A percentile compares a stretch with the other conserved stretches of the same genome.
phyloP scores from a whole-genome alignment of 2,888 invertebrate genomes.

The Volucella zonaria region DNA sequence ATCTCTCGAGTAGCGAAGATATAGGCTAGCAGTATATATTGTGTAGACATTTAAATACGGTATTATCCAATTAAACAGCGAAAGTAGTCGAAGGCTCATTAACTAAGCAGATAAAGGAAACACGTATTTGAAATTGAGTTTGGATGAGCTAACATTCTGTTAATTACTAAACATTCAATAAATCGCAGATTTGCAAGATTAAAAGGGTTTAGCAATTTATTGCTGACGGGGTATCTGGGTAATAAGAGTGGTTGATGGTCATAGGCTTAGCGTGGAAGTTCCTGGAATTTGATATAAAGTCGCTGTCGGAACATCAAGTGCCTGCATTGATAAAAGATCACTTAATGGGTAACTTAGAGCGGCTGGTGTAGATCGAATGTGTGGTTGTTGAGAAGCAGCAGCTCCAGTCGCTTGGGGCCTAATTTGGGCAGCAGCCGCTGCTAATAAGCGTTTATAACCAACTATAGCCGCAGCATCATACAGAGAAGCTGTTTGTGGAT shows the following conservation, averaged over 20 bases:
- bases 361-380: constrained; percentile 83
- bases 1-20: too few species aligned
- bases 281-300: constrained; percentile 89
- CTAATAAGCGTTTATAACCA: constrained; percentile 82
- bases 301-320: constrained; percentile 85
- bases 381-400: constrained; percentile 81
- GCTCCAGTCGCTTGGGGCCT: constrained; percentile 79
- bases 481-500: constrained; percentile 83
- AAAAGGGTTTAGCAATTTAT: constrained; percentile 48
- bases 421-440: constrained; percentile 81
- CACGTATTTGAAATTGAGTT: too few species aligned
- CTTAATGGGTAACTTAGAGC: constrained; percentile 87
- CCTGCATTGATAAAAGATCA: constrained; percentile 88
- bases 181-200: background rate
- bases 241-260: constrained; percentile 84
- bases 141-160: too few species aligned
- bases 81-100: too few species aligned
- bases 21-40: too few species aligned
- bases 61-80: too few species aligned
- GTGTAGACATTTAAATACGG: too few species aligned
- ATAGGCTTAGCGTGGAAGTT: constrained; percentile 87
- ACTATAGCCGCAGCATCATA: constrained; percentile 82
- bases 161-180: too few species aligned
- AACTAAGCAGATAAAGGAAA: too few species aligned
- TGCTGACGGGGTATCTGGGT: constrained; percentile 80